A percentile compares a stretch with the other conserved stretches of the same genome.
phyloP scores from a whole-genome alignment of 2,797 vertebrate genomes.

The Sebastes glaucus region DNA sequence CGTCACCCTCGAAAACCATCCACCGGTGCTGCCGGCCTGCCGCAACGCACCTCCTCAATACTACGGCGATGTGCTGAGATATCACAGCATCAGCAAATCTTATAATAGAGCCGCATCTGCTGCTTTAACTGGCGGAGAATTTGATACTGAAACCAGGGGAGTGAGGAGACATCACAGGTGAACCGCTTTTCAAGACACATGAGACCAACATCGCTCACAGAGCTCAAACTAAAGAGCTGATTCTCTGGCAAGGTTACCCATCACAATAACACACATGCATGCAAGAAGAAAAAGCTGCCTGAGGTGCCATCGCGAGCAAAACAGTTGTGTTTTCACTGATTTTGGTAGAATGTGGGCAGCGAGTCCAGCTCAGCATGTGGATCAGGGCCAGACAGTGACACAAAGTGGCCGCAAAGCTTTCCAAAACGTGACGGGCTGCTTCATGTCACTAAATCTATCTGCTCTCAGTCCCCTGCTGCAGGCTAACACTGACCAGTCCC shows the following conservation, averaged over 20 bases:
- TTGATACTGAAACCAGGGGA: constrained; percentile 30
- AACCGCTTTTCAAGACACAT: background rate
- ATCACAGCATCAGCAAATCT: constrained; percentile 51
- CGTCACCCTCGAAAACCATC: constrained; percentile 17
- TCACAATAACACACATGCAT: background rate
- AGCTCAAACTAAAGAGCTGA: background rate
- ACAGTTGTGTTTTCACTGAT: constrained; percentile 20
- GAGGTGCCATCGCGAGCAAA: constrained; percentile 1
- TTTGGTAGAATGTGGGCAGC: constrained; percentile 30
- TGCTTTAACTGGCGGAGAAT: constrained; percentile 30
- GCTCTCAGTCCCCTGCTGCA: constrained; percentile 5
- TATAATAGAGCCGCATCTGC: constrained; percentile 59
- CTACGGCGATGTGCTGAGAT: background rate
- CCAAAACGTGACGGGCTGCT: constrained; percentile 38
- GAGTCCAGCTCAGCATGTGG: constrained; percentile 11
- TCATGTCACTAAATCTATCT: constrained; percentile 25
- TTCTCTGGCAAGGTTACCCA: constrained; percentile 30
- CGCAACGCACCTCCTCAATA: constrained; percentile 1
- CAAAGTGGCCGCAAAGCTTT: constrained; percentile 8
- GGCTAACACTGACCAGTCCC: constrained; percentile 16
- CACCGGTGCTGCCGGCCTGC: background rate
- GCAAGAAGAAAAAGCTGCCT: constrained; percentile 3
- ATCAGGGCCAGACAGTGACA: constrained; percentile 15
- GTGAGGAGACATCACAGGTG: background rate
- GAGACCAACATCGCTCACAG: background rate